Conservation (phyloP, 2,888 invertebrate species). For the Lasioglossum villosulum region DNA sequence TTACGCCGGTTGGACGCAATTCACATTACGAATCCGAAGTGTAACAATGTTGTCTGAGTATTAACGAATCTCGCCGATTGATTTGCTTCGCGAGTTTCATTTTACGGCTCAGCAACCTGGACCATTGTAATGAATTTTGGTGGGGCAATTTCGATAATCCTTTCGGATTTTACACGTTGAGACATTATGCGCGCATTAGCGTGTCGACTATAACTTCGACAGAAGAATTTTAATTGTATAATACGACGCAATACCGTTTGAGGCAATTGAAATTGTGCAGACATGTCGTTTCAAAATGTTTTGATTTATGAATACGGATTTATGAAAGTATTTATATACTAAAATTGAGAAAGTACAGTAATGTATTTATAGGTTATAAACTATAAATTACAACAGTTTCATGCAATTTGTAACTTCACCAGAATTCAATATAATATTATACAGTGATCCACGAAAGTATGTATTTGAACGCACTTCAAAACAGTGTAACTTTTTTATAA, state of each 20-base stretch:
- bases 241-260: not conserved
- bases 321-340: not conserved
- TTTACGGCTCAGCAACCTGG: not conserved
- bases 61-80: not conserved
- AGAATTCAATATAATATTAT: no score
- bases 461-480: no score
- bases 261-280: not conserved
- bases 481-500: no score
- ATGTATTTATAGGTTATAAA: no score
- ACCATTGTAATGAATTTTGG: constrained; percentile 1
- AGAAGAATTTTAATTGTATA: not conserved
- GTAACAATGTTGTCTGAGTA: not conserved
- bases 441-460: no score
- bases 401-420: not conserved
- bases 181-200: not conserved
- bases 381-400: no score
- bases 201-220: not conserved
- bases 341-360: not conserved
- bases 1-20: not conserved
- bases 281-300: not conserved
- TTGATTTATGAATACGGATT: not conserved
- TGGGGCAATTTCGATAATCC: not conserved
- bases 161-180: not conserved
- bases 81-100: constrained; percentile 11
- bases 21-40: not conserved